Base-by-base conservation (phyloP, 2,888 invertebrate species). In the Mesochorus sp. region DNA sequence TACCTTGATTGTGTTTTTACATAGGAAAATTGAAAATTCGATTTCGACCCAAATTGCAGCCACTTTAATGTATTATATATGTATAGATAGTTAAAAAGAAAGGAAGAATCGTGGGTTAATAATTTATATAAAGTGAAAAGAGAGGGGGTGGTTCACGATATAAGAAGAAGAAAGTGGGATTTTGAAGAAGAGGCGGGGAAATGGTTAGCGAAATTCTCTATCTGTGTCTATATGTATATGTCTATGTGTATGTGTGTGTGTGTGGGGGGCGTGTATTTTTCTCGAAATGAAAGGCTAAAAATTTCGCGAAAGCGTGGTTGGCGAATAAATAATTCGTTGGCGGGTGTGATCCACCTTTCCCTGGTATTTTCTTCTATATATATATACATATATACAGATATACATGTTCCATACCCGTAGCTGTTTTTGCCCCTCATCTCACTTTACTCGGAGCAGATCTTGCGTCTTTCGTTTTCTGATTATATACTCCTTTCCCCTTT, bases 261-360 rank as follows among this genome's bases (percentile, higher is more conserved):
- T n/a, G n/a, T n/a, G n/a, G n/a, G n/a, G n/a, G n/a, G n/a, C n/a
- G n/a, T n/a, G n/a, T n/a, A n/a, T 44, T 28, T 66, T 34, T 42
- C 34, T 70, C 67, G n/a, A 42, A 47, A 47, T 82, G 76, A 77
- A 81, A 78, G 73, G 71, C 62, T 34, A 81, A 79, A 85, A 86
- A 82, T 84, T 85, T 82, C 76, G 14, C 79, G 59, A 79, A 81
- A 82, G 83, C 77, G 81, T 81, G 79, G 80, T 83, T 73, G 76
- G 81, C 82, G 77, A 84, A 87, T 87, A 88, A 88, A 88, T 88
- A 88, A 88, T 88, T 87, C 85, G 68, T 53, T 79, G 80, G 80
- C 74, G 80, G 80, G 83, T 76, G 79, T 78, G 88, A 82, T 78
- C 87, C 88, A 87, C 87, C 88, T 85, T 88, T 88, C 86, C 76